Conservation (phyloP, 2,888 invertebrate species). For the Neoitamus cyanurus region DNA sequence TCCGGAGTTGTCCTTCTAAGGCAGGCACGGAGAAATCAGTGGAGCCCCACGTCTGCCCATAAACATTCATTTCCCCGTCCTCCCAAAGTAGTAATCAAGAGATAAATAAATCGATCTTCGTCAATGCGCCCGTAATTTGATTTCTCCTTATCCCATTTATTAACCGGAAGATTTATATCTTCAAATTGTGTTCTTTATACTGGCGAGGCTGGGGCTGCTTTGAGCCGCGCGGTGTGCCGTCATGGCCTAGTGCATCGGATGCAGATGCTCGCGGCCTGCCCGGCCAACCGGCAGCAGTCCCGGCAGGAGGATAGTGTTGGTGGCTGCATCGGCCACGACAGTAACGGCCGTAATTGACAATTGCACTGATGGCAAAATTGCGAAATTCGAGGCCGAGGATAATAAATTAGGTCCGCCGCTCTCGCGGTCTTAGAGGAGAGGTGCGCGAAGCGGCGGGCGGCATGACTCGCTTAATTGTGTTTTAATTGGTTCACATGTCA, state of each 20-base stretch:
- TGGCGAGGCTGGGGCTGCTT: not conserved
- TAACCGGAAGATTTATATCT: slow-evolving; percentile 29
- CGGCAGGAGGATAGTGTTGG: not conserved
- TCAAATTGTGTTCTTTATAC: slow-evolving; percentile 35
- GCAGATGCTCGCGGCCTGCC: slow-evolving; percentile 5
- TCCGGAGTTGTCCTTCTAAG: slow-evolving; percentile 10
- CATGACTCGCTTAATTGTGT: slow-evolving; percentile 44
- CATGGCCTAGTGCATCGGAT: slow-evolving; percentile 15
- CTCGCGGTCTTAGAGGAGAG: not conserved
- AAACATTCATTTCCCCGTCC: slow-evolving; percentile 23
- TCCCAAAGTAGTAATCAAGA: slow-evolving; percentile 39
- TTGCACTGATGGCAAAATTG: slow-evolving; percentile 38
- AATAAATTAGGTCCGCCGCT: slow-evolving; percentile 42
- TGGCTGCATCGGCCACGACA: slow-evolving; percentile 26
- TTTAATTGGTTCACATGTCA: slow-evolving; percentile 51
- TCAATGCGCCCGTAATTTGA: slow-evolving; percentile 44
- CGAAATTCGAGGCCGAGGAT: slow-evolving; percentile 20
- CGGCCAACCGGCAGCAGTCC: not conserved
- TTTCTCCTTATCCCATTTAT: slow-evolving; percentile 38
- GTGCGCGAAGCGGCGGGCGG: not conserved
- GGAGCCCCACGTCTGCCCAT: not conserved
- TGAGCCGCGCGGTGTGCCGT: not conserved
- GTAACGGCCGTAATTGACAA: slow-evolving; percentile 43
- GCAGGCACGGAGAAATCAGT: not conserved
- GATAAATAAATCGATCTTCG: slow-evolving; percentile 46